A percentile compares a stretch with the other conserved stretches of the same genome.
Evolutionary conservation across 53 echinoderm and acorn worm species (phyloP).

Genomic region (Patiria pectinifera): DNA sequence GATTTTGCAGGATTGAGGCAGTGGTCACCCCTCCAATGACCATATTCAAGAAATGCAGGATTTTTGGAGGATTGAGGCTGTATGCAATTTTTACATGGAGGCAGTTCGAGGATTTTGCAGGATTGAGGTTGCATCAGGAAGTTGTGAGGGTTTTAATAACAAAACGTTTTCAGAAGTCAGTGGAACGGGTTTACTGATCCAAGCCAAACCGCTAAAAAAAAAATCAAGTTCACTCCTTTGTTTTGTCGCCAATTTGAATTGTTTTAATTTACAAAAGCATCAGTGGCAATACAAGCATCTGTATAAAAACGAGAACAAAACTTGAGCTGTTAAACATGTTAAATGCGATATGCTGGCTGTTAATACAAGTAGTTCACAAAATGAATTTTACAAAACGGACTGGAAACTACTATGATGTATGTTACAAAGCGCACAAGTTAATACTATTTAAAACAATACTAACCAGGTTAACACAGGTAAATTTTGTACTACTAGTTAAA

Average conservation of each 20-base stretch:
- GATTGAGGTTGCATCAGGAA: too few relatives aligned
- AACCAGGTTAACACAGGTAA: background rate
- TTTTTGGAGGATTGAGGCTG: too few relatives aligned
- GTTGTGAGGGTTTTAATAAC: too few relatives aligned
- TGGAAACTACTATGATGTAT: constrained; percentile 7
- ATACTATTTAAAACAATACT: background rate
- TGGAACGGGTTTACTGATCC: too few relatives aligned
- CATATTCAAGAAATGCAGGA: too few relatives aligned
- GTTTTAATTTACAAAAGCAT: constrained; percentile 20
- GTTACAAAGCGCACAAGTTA: background rate
- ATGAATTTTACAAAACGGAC: constrained; percentile 29
- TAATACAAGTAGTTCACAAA: constrained; percentile 18
- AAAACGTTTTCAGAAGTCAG: too few relatives aligned
- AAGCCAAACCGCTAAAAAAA: background rate
- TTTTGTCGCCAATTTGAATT: background rate
- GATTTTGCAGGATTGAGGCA: too few relatives aligned
- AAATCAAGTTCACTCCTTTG: constrained; percentile 8
- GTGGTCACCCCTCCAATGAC: too few relatives aligned
- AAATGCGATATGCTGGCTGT: background rate
- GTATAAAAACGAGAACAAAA: background rate
- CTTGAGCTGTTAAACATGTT: background rate
- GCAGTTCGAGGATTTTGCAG: too few relatives aligned
- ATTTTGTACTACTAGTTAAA: background rate
- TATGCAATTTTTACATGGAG: too few relatives aligned
- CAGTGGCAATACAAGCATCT: background rate